Evolutionary conservation across 2,888 invertebrate species (phyloP), one percentile per base, ranked within the genome.

Genomic region (Dolichomitus sp.): DNA sequence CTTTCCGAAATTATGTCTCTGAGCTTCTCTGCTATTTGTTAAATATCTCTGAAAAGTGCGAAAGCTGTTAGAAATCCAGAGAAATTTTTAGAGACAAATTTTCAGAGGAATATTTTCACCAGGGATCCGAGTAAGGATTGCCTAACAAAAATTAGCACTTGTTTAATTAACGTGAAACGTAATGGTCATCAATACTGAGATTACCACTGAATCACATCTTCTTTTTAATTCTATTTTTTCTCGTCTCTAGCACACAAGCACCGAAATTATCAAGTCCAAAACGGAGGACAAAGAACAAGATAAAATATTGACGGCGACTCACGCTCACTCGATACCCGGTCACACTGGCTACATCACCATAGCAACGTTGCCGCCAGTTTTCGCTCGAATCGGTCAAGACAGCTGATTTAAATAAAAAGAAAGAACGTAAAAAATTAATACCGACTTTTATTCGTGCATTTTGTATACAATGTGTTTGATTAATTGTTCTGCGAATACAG

Each of bases 291-390:
- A 76, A 23, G 82, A 81, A 30, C 89, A 95, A 23, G 95, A 95
- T 54, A 96, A 95, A 90, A 95, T 96, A 88, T 94, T 96, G 37
- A 96, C 97, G 12, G 96, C 96, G 1, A 94, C 96, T 4, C 96
- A 97, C 89, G 97, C 98, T 7, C 91, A 95, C 82, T 95, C 95
- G 86, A 96, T 97, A 90, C 97, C 98, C 0, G 99, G 99, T 0
- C 99, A 99, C 94, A 99, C 99, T 7, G 99, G 99, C 3, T 99
- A 97, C 94, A 95, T 99, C 84, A 99, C 99, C 17, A 97, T 98
- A 91, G 99, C 99, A 4, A 98, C 99, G 0, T 94, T 98, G 69
- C 97, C 97, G 11, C 97, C 97, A 0, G 81, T 94, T 11, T 95
- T 95, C 94, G 91, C 94, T 87, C 93, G 95, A 85, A 57, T 85